These are phyloP conservation scores for Eupithecia pulchellata DNA, from an alignment of 2,888 invertebrate genomes.

Conservation along the genomic window DNA sequence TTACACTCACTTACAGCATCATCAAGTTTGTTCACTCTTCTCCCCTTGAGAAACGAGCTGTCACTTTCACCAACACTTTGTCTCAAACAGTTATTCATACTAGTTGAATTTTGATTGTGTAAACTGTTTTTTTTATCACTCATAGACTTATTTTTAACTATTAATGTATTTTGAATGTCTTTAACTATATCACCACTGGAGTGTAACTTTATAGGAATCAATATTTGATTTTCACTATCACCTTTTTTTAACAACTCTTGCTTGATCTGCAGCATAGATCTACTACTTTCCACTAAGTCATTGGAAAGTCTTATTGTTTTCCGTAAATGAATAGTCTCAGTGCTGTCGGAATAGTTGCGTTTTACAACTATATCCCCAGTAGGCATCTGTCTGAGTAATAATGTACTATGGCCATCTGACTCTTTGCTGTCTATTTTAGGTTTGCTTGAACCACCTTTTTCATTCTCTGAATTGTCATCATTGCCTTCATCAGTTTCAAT, in stretches of 20 bases:
- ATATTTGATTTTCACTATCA: conserved; percentile 78
- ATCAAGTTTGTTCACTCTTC: conserved; percentile 76
- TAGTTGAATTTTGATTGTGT: conserved; percentile 81
- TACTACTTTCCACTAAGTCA: conserved; percentile 77
- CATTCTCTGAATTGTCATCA: conserved; percentile 84
- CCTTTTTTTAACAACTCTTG: conserved; percentile 76
- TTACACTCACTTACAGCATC: conserved; percentile 77
- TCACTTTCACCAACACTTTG: conserved; percentile 78
- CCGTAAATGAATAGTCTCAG: conserved; percentile 74
- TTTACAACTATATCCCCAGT: conserved; percentile 77
- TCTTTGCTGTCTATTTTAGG: conserved; percentile 66
- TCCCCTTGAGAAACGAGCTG: conserved; percentile 73
- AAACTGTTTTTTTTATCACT: conserved; percentile 83
- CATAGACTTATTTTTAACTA: conserved; percentile 79
- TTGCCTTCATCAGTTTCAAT: conserved; percentile 86
- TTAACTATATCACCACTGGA: conserved; percentile 79
- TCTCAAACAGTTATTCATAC: conserved; percentile 72
- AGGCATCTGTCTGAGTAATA: conserved; percentile 77
- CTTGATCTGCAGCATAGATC: conserved; percentile 77
- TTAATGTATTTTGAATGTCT: conserved; percentile 82
- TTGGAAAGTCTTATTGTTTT: conserved; percentile 78
- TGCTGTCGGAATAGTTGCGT: conserved; percentile 68
- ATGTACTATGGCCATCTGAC: conserved; percentile 64
- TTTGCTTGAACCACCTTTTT: conserved; percentile 39
- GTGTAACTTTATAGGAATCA: conserved; percentile 77